phyloP scores from a whole-genome alignment of 2,888 invertebrate species.

The Pandemis corylana region DNA sequence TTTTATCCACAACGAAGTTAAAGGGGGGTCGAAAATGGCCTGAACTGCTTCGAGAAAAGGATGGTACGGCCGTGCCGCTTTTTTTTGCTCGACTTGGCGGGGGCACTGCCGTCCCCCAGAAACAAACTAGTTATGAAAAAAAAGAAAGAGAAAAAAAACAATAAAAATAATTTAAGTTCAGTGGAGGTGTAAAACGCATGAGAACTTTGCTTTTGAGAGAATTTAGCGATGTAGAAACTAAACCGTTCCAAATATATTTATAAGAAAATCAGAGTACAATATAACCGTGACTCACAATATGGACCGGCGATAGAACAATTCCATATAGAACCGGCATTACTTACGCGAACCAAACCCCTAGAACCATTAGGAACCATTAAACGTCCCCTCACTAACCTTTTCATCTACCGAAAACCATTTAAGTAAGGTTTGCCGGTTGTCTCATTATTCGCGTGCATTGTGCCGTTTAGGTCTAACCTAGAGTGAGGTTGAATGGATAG shows the following conservation, averaged over 20 bases:
- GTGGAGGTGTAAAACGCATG: too few relatives aligned
- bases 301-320: conserved; percentile 20
- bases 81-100: too few relatives aligned
- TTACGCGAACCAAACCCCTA: conserved; percentile 43
- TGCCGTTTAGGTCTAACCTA: conserved; percentile 69
- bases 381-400: conserved; percentile 56
- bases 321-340: conserved; percentile 33
- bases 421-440: conserved; percentile 61
- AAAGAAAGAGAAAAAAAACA: too few relatives aligned
- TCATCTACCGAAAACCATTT: conserved; percentile 70
- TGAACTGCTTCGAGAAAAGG: too few relatives aligned
- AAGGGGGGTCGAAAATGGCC: too few relatives aligned
- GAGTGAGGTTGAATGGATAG: conserved; percentile 64
- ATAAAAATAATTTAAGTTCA: too few relatives aligned
- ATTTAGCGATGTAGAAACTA: too few relatives aligned
- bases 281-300: conserved; percentile 16
- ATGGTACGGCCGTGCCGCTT: too few relatives aligned
- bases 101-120: too few relatives aligned
- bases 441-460: conserved; percentile 80
- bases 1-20: too few relatives aligned
- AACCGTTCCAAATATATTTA: neutral
- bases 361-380: conserved; percentile 57
- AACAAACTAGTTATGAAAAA: too few relatives aligned
- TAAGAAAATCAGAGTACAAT: conserved; percentile 25
- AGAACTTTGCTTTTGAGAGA: too few relatives aligned